Conservation (phyloP, 2,888 invertebrate genomes). For the Argynnis bischoffii region DNA sequence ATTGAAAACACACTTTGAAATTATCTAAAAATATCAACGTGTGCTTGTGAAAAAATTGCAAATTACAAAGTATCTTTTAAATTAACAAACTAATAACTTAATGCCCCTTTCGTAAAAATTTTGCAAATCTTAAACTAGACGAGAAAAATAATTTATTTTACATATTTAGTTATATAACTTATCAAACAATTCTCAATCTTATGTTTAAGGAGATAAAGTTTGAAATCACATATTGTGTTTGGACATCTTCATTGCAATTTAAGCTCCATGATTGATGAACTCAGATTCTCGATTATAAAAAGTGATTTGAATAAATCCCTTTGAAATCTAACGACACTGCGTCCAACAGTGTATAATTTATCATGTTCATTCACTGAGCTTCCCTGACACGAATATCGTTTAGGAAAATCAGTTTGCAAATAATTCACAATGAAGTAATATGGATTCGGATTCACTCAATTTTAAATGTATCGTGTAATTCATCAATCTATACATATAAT, state of each 20-base stretch:
- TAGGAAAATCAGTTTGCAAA: slow-evolving; percentile 11
- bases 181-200: background rate
- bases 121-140: slow-evolving; percentile 9
- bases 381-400: slow-evolving; percentile 8
- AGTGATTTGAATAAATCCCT: slow-evolving; percentile 28
- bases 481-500: too few species aligned
- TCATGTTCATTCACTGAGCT: slow-evolving; percentile 18
- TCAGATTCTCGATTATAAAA: slow-evolving; percentile 29
- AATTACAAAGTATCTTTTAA: background rate
- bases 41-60: too few species aligned
- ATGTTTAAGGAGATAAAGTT: background rate
- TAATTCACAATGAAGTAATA: slow-evolving; percentile 4
- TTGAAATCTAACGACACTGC: slow-evolving; percentile 26
- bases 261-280: slow-evolving; percentile 28
- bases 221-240: background rate
- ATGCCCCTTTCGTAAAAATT: background rate
- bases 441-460: too few species aligned
- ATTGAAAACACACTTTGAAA: background rate
- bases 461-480: background rate
- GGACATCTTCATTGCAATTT: slow-evolving; percentile 3
- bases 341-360: slow-evolving; percentile 26
- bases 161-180: background rate
- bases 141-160: slow-evolving; percentile 5
- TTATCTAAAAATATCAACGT: background rate
- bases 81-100: slow-evolving; percentile 4